These are phyloP conservation scores for Kryptolebias ocellatus DNA, from an alignment of 2,797 vertebrate species.

Conservation along the genomic window DNA sequence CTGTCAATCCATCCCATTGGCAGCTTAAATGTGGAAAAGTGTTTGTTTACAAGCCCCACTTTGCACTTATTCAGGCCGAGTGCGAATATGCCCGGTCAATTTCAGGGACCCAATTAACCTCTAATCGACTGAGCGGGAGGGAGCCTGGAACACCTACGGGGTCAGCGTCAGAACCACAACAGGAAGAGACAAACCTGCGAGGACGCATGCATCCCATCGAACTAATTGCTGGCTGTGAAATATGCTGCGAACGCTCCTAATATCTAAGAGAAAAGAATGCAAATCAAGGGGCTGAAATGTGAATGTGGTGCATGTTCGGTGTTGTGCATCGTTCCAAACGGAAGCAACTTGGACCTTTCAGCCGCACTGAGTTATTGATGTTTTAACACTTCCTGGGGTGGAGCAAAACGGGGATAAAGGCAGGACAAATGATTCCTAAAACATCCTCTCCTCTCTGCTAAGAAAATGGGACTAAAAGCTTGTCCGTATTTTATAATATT, in stretches of 20 bases:
- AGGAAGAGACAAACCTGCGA: constrained; percentile 1
- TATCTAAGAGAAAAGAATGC: background rate
- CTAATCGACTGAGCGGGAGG: constrained; percentile 48
- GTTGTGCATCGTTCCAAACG: background rate
- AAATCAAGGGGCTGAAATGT: background rate
- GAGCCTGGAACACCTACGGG: constrained; percentile 47
- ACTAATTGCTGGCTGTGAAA: background rate
- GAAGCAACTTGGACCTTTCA: background rate
- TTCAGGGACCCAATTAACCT: constrained; percentile 63
- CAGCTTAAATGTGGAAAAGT: background rate
- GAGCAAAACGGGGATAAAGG: background rate
- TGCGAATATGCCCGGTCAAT: constrained; percentile 51
- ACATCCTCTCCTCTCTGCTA: background rate
- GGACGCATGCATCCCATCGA: constrained; percentile 27
- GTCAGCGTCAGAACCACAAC: constrained; percentile 14
- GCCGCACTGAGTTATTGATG: background rate
- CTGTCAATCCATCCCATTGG: background rate
- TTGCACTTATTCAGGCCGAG: background rate
- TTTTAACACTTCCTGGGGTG: constrained; percentile 2
- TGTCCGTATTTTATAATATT: too few relatives aligned
- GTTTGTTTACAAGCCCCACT: constrained; percentile 18
- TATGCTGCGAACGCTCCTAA: background rate
- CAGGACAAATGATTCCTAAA: background rate
- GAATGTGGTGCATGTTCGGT: background rate
- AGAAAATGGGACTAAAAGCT: background rate